A percentile compares a stretch with the other conserved stretches of the same genome.
phyloP scores from a whole-genome alignment of 2,888 invertebrate species.

The Microchrysa polita region DNA sequence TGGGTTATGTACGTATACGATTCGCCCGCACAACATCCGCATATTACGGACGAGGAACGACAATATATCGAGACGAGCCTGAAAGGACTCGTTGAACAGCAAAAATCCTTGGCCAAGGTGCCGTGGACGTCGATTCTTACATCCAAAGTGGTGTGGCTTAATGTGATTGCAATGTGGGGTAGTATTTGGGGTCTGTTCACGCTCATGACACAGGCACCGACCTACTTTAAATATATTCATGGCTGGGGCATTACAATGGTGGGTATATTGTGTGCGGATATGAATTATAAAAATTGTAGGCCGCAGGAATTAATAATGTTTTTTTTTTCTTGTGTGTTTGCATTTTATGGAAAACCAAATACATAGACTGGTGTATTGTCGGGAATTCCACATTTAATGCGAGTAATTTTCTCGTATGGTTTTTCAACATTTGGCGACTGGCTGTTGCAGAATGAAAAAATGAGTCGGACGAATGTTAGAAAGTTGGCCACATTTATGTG shows the following conservation, averaged over 20 bases:
- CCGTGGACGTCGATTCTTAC: conserved; percentile 72
- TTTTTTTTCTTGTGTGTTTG: not conserved
- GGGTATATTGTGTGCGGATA: conserved; percentile 55
- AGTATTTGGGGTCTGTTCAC: conserved; percentile 76
- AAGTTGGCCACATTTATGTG: conserved; percentile 71
- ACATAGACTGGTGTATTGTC: conserved; percentile 68
- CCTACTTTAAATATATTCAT: conserved; percentile 75
- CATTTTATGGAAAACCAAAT: not conserved
- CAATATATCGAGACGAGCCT: conserved; percentile 69
- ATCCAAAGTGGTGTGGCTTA: conserved; percentile 72
- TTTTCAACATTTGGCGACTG: conserved; percentile 70
- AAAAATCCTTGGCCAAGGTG: conserved; percentile 59
- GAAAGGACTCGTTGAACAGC: conserved; percentile 61
- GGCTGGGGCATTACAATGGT: conserved; percentile 75
- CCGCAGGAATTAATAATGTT: no score
- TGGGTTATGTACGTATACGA: conserved; percentile 74
- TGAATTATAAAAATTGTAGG: not conserved
- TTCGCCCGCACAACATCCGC: conserved; percentile 72
- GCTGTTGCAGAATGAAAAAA: conserved; percentile 67
- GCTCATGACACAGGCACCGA: conserved; percentile 75
- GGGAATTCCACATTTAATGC: conserved; percentile 70
- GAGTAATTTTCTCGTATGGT: conserved; percentile 69
- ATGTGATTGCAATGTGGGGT: conserved; percentile 72
- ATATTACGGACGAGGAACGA: conserved; percentile 69
- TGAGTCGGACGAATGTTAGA: conserved; percentile 71